Percentiles rank a stretch among this genome's conserved stretches.
phyloP scores from a whole-genome alignment of 2,113 vertebrate species.

The Serinus canaria region DNA sequence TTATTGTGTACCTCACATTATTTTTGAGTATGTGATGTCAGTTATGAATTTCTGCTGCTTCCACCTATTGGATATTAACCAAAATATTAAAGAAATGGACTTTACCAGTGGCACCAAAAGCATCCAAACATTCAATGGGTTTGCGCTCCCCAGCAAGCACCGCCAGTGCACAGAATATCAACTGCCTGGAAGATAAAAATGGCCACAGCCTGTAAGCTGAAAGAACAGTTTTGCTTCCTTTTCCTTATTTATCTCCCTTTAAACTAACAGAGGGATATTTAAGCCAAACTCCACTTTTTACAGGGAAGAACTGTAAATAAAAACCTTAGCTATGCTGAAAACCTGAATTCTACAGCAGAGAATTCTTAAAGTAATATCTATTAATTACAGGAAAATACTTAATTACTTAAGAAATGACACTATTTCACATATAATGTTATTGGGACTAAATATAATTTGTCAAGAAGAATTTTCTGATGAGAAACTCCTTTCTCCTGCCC shows the following conservation, averaged over 20 bases:
- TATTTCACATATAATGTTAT: not conserved
- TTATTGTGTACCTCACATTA: not conserved
- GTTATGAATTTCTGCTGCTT: not conserved
- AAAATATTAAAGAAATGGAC: not conserved
- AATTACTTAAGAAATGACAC: not conserved
- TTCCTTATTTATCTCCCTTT: not conserved
- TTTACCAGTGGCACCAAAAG: conserved; percentile 95
- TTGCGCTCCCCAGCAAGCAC: conserved; percentile 87
- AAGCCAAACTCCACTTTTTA: not conserved
- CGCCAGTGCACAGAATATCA: conserved; percentile 90
- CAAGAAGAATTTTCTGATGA: not conserved
- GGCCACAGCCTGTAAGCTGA: not conserved
- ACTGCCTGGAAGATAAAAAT: conserved; percentile 78
- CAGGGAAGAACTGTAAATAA: not conserved
- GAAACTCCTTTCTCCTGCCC: not conserved
- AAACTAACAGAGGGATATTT: not conserved
- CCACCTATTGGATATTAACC: not conserved
- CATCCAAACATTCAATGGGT: conserved; percentile 93
- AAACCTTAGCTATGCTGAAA: not conserved
- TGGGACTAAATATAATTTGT: not conserved
- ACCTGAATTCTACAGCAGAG: not conserved
- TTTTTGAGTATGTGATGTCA: not conserved
- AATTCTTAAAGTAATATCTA: not conserved
- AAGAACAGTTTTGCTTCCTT: not conserved
- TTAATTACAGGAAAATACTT: not conserved